phyloP scores from a whole-genome alignment of 2,113 vertebrate genomes.

The Lota lota region DNA sequence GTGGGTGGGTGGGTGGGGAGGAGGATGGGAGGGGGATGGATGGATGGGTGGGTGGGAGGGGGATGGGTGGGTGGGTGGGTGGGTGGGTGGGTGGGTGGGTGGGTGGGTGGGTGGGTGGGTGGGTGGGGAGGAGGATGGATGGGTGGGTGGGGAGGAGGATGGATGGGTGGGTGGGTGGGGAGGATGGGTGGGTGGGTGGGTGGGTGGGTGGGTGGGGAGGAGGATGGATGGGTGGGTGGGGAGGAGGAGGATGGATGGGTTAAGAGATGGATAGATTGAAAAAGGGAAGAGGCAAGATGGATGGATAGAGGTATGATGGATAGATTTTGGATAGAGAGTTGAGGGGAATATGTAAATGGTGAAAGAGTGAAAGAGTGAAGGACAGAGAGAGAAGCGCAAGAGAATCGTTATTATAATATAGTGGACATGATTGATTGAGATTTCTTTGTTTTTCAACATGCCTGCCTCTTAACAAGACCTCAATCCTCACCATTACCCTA shows the following conservation, averaged over 20 bases:
- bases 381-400: background rate
- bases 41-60: background rate
- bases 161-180: background rate
- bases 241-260: background rate
- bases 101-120: background rate
- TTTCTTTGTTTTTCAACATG: slow-evolving; percentile 25
- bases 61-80: too few relatives aligned
- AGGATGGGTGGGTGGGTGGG: background rate
- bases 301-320: background rate
- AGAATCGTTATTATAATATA: slow-evolving; percentile 3
- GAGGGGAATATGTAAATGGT: background rate
- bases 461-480: slow-evolving; percentile 21
- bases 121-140: too few relatives aligned
- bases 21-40: background rate
- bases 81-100: background rate
- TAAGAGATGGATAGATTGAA: too few relatives aligned
- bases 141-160: background rate
- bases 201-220: too few relatives aligned
- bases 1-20: background rate
- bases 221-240: too few relatives aligned
- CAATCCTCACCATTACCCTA: slow-evolving; percentile 14
- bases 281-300: background rate
- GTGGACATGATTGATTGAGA: slow-evolving; percentile 28
- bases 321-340: background rate
- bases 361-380: background rate